Evolutionary conservation across 1,140 invertebrate genomes (phyloP).

Genomic region (Eumaeus atala): DNA sequence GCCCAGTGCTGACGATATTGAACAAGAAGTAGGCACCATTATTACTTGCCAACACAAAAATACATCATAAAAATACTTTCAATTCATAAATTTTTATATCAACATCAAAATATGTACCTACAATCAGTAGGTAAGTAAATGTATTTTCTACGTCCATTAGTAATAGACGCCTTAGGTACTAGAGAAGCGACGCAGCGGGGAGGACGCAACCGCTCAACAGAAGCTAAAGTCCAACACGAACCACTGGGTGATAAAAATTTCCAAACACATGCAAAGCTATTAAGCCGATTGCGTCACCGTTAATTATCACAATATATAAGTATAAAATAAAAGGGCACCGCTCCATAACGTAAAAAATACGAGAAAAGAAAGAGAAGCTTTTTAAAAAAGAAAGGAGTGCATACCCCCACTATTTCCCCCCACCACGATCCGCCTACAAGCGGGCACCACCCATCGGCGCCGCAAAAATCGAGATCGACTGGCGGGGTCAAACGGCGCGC

Average conservation of each 20-base stretch:
- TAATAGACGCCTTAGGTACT: constrained; percentile 28
- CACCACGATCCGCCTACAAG: constrained; percentile 42
- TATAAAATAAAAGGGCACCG: constrained; percentile 69
- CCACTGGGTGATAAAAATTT: constrained; percentile 54
- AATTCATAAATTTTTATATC: too few species aligned
- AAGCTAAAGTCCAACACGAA: too few species aligned
- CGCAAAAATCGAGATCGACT: constrained; percentile 70
- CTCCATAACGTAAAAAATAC: constrained; percentile 69
- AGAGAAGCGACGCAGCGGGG: constrained; percentile 39
- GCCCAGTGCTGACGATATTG: too few species aligned
- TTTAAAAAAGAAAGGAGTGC: constrained; percentile 71
- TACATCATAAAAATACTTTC: too few species aligned
- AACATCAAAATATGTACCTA: too few species aligned
- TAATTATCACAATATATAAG: constrained; percentile 72
- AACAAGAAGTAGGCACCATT: too few species aligned
- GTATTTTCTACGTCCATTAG: constrained; percentile 16
- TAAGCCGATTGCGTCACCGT: constrained; percentile 64
- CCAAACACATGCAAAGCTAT: constrained; percentile 71
- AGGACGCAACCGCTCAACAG: constrained; percentile 30
- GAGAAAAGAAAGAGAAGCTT: constrained; percentile 73
- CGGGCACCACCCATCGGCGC: constrained; percentile 50
- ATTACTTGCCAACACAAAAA: too few species aligned
- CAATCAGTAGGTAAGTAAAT: background rate
- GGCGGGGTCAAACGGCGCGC: constrained; percentile 56
- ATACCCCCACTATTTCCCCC: constrained; percentile 52